Conservation (phyloP, 2,113 vertebrate species). For the Copsychus sechellarum region DNA sequence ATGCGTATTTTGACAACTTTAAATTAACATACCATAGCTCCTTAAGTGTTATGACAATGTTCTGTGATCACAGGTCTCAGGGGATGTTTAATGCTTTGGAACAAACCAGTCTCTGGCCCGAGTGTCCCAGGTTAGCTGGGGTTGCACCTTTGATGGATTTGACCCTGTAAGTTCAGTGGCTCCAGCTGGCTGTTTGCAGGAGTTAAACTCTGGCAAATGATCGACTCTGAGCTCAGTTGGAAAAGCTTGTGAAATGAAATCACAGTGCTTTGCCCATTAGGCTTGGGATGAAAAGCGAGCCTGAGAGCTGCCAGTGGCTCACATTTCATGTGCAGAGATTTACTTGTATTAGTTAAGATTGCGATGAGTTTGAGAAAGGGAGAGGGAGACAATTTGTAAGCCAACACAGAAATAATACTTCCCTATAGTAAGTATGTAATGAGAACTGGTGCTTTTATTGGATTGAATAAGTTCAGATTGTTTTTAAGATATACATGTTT, state of each 20-base stretch:
- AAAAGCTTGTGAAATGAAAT: slow-evolving; percentile 64
- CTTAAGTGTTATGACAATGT: slow-evolving; percentile 7
- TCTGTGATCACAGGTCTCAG: not conserved
- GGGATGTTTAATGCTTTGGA: not conserved
- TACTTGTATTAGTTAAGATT: slow-evolving; percentile 59
- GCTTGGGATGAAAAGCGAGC: slow-evolving; percentile 61
- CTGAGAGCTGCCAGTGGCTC: slow-evolving; percentile 59
- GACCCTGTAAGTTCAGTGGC: slow-evolving; percentile 22
- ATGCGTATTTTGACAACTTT: not conserved
- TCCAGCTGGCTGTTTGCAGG: slow-evolving; percentile 46
- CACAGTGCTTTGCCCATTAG: slow-evolving; percentile 53
- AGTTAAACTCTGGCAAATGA: slow-evolving; percentile 40
- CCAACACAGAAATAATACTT: slow-evolving; percentile 61
- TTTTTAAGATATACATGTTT: slow-evolving; percentile 32
- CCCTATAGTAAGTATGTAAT: slow-evolving; percentile 54
- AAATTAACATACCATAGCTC: slow-evolving; percentile 9
- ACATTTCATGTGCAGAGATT: slow-evolving; percentile 62
- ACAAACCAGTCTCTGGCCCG: not conserved
- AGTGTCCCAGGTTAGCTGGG: not conserved
- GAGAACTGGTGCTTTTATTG: slow-evolving; percentile 59
- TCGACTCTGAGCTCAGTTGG: slow-evolving; percentile 61
- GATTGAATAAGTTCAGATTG: slow-evolving; percentile 24
- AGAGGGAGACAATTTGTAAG: slow-evolving; percentile 47
- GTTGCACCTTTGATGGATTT: slow-evolving; percentile 12
- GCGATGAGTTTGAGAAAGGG: slow-evolving; percentile 52